Conservation (phyloP, 2,113 vertebrate species). For the Bambusicola thoracicus region DNA sequence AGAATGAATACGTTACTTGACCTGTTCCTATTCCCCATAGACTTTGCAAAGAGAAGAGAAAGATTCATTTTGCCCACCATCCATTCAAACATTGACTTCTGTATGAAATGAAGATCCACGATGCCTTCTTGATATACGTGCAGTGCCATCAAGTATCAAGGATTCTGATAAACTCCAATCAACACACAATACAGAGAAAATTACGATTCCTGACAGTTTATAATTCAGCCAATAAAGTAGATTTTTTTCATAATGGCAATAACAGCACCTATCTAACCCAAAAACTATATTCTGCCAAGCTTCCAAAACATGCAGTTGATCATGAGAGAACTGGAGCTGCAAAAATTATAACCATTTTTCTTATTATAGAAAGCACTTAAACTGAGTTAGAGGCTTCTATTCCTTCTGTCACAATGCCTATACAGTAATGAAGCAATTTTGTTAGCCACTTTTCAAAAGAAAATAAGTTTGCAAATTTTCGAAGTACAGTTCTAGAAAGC, state of each 20-base stretch:
- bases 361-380: not conserved
- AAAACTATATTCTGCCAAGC: not conserved
- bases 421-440: not conserved
- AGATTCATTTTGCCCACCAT: not conserved
- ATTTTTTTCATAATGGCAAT: slow-evolving; percentile 25
- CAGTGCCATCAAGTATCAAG: not conserved
- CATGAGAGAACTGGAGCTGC: slow-evolving; percentile 6
- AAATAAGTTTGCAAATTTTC: slow-evolving; percentile 5
- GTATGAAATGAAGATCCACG: not conserved
- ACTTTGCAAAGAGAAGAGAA: not conserved
- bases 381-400: not conserved
- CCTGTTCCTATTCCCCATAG: not conserved
- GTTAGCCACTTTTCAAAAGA: not conserved
- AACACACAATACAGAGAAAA: not conserved
- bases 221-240: slow-evolving; percentile 7
- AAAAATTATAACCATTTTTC: slow-evolving; percentile 24
- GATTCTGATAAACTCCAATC: not conserved
- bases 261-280: slow-evolving; percentile 14
- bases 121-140: not conserved
- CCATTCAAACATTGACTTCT: not conserved
- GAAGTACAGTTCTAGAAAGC: not conserved
- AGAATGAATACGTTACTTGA: not conserved
- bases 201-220: not conserved
- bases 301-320: slow-evolving; percentile 36
- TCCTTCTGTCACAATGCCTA: not conserved